These are phyloP conservation scores for Papilio elwesi DNA, from an alignment of 2,888 invertebrate genomes.

Conservation along the genomic window DNA sequence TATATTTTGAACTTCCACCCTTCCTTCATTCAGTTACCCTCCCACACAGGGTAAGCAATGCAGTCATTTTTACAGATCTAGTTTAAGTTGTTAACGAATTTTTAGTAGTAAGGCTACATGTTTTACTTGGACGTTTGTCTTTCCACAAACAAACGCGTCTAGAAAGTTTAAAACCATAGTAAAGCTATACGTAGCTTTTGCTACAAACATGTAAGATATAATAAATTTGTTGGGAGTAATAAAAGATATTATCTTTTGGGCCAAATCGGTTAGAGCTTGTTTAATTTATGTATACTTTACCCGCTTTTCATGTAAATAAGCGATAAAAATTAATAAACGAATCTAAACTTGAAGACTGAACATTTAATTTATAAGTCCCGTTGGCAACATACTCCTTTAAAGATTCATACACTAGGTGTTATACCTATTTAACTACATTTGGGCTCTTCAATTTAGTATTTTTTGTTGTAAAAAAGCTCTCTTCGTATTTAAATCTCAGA, in stretches of 20 bases:
- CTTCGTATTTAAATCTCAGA: too few species aligned
- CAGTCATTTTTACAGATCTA: constrained; percentile 57
- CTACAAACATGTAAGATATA: constrained; percentile 13
- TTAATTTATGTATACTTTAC: neutral
- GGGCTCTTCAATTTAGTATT: too few species aligned
- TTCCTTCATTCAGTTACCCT: constrained; percentile 44
- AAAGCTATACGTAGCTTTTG: constrained; percentile 46
- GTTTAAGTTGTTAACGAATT: constrained; percentile 56
- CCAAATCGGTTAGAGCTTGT: neutral
- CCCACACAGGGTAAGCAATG: constrained; percentile 46
- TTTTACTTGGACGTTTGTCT: constrained; percentile 60
- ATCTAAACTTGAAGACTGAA: too few species aligned
- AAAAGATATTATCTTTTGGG: neutral
- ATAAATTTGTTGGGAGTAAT: constrained; percentile 1
- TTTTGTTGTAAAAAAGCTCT: too few species aligned
- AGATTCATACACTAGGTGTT: too few species aligned
- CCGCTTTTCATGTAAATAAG: constrained; percentile 3
- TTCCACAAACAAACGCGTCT: constrained; percentile 72
- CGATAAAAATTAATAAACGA: constrained; percentile 14
- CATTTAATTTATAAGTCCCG: neutral
- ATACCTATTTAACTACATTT: too few species aligned
- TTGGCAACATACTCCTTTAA: neutral
- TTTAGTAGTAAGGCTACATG: constrained; percentile 57
- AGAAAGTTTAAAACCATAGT: constrained; percentile 71
- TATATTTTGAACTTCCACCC: constrained; percentile 55